A percentile compares a stretch with the other conserved stretches of the same genome.
phyloP scores from a whole-genome alignment of 2,888 invertebrate species.

The Amphiduros pacificus region DNA sequence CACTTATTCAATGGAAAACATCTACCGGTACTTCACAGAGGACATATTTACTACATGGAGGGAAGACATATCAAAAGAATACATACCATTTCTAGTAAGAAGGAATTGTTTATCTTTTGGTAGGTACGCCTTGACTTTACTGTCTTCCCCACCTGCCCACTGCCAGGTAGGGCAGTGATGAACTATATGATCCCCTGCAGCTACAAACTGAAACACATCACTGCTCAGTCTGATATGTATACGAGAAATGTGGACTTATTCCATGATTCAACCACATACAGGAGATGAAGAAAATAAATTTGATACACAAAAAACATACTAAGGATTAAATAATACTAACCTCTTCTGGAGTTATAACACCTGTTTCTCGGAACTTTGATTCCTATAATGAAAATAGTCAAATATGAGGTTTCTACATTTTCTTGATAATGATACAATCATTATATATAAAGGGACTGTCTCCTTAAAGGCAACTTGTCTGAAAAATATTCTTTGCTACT shows the following conservation, averaged over 20 bases:
- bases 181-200: slow-evolving; percentile 96
- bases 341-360: slow-evolving; percentile 97
- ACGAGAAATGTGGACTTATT: background rate
- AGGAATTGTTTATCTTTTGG: slow-evolving; percentile 96
- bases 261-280: background rate
- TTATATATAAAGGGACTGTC: no score
- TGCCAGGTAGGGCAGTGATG: slow-evolving; percentile 99
- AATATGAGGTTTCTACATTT: background rate
- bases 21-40: no score
- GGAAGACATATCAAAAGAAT: background rate
- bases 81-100: slow-evolving; percentile 79
- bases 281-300: background rate
- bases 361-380: slow-evolving; percentile 95
- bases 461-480: no score
- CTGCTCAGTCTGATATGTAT: background rate
- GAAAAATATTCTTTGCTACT: no score
- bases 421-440: background rate
- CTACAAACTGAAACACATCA: slow-evolving; percentile 72
- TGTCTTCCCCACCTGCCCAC: slow-evolving; percentile 91
- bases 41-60: no score
- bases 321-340: slow-evolving; percentile 48
- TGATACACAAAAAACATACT: background rate
- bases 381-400: slow-evolving; percentile 67
- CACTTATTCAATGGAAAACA: background rate
- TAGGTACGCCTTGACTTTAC: slow-evolving; percentile 84